These are phyloP conservation scores for Nomada goodeniana DNA, from an alignment of 2,888 invertebrate species.

Conservation along the genomic window DNA sequence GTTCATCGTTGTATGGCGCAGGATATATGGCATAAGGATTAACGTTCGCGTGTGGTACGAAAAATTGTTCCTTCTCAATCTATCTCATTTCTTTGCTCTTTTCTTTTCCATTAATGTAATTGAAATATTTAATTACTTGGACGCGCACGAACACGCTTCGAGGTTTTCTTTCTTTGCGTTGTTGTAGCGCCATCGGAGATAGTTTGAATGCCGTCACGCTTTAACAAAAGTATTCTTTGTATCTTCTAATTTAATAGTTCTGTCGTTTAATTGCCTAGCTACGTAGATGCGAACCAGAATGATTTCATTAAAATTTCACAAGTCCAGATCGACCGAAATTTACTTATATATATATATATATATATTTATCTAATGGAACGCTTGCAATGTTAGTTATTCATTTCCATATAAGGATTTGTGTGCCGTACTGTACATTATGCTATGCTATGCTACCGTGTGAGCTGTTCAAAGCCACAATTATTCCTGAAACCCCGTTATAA, in stretches of 20 bases:
- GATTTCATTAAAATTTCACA: slow-evolving; percentile 20
- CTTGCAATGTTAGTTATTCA: slow-evolving; percentile 30
- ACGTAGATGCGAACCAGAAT: slow-evolving; percentile 24
- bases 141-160: slow-evolving; percentile 16
- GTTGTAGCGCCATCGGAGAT: slow-evolving; percentile 17
- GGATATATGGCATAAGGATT: slow-evolving; percentile 54
- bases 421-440: slow-evolving; percentile 43
- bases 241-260: slow-evolving; percentile 40
- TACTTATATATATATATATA: neutral
- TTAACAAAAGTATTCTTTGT: slow-evolving; percentile 53
- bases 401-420: slow-evolving; percentile 45
- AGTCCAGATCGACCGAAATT: slow-evolving; percentile 12
- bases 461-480: slow-evolving; percentile 33
- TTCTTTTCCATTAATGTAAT: slow-evolving; percentile 38
- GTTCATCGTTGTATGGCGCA: slow-evolving; percentile 47
- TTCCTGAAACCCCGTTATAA: slow-evolving; percentile 44
- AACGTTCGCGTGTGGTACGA: slow-evolving; percentile 41
- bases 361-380: neutral
- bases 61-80: slow-evolving; percentile 52
- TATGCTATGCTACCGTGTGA: slow-evolving; percentile 26
- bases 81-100: slow-evolving; percentile 23
- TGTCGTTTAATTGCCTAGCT: slow-evolving; percentile 33
- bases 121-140: slow-evolving; percentile 36
- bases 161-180: slow-evolving; percentile 21
- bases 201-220: slow-evolving; percentile 33